Base-by-base conservation (phyloP, 2,113 vertebrate species). In the Rynchops niger region DNA sequence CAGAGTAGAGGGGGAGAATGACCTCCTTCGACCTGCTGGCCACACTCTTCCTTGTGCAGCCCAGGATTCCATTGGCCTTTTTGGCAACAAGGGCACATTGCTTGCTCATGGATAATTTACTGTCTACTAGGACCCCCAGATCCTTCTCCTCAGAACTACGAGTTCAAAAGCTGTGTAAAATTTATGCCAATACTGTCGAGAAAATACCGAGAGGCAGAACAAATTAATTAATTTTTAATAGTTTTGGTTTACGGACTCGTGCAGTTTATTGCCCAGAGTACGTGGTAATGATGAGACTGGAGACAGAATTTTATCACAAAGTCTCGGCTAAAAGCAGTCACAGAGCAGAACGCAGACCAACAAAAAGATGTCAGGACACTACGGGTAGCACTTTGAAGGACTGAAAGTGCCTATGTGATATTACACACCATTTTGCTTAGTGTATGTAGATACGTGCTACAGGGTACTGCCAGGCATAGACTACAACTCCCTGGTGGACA, bases 171-270 rank as follows among this genome's bases (percentile, higher is more conserved):
- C 30, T 82, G 9, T 71, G 32, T 29, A 95, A 96, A 93, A 92
- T 62, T 85, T 72, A 82, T 55, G 43, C 15, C 26, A 93, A 71
- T 22, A 65, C 7, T 49, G 59, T 49, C 85, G 66, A 96, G 88
- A 97, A 91, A 91, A 81, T 45, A 86, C 3, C 78, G 69, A 91
- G 49, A 94, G 65, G 52, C 10, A 76, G 76, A 94, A 93, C 6
- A 86, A 93, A 94, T 79, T 67, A 95, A 96, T 90, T 89, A 73
- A 49, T 85, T 92, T 89, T 81, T 70, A 94, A 91, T 79, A 45
- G 58, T 86, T 96, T 66, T 84, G 56, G 17, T 93, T 95, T 97
- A 90, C 83, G 88, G 79, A 17, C 47, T 93, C 73, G 61, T 50
- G 73, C 15, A 62, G n/a, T 87, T 96, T 83, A 92, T 91, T 56